Conservation (phyloP, 2,113 vertebrate species). For the Jaculus jaculus region DNA sequence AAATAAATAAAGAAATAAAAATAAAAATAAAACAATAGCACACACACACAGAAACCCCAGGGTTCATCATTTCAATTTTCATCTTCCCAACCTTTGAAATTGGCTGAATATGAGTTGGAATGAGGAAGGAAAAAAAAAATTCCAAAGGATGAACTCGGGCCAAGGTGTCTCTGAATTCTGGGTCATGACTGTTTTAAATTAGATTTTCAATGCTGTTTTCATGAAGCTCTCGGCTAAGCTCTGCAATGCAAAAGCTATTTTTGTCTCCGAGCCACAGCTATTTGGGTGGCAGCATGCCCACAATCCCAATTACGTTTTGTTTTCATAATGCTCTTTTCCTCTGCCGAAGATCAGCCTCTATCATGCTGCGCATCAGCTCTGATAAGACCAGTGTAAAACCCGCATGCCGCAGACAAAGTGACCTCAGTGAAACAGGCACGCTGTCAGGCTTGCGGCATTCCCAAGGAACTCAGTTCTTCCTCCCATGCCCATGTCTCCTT, state of each 20-base stretch:
- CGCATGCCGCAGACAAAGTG: neutral
- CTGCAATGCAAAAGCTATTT: conserved; percentile 59
- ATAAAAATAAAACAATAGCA: too few species aligned
- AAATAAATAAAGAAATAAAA: too few species aligned
- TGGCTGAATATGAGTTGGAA: neutral
- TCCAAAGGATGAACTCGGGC: conserved; percentile 27
- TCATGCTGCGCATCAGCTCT: neutral
- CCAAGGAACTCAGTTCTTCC: neutral
- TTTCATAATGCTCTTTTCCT: conserved; percentile 48
- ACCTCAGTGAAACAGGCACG: neutral
- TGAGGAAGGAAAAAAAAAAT: neutral
- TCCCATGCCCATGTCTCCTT: neutral
- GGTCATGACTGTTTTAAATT: conserved; percentile 68
- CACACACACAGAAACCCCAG: neutral
- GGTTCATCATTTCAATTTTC: neutral
- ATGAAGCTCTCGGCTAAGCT: neutral
- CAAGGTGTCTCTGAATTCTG: conserved; percentile 41
- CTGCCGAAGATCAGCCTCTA: neutral
- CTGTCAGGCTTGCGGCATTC: neutral
- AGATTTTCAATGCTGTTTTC: neutral
- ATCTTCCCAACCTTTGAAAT: conserved; percentile 17
- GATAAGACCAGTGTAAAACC: conserved; percentile 5
- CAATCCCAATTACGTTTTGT: conserved; percentile 46
- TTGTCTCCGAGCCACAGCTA: conserved; percentile 23
- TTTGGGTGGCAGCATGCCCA: conserved; percentile 18